A percentile compares a stretch with the other conserved stretches of the same genome.
These are phyloP conservation scores for Machaerirhynchus nigripectus DNA, from an alignment of 2,113 vertebrate genomes.

Conservation along the genomic window DNA sequence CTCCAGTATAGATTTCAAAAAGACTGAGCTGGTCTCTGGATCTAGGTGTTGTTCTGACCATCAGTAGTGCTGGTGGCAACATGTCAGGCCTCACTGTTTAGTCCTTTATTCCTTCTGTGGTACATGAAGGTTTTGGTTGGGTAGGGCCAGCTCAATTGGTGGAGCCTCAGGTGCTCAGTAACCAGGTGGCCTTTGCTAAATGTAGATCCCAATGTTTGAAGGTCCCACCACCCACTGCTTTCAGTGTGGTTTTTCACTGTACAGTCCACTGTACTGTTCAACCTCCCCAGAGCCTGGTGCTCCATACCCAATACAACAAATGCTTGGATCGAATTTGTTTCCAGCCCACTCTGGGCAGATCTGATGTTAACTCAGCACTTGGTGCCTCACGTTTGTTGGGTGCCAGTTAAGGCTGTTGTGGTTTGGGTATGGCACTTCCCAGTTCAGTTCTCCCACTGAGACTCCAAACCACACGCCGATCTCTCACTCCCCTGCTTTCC, in stretches of 20 bases:
- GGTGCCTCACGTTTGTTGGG: rapidly evolving
- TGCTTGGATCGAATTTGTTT: background rate
- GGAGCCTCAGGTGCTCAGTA: background rate
- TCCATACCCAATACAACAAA: background rate
- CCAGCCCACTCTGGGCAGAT: background rate
- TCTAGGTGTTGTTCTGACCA: background rate
- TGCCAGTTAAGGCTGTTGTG: background rate
- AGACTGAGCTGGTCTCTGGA: background rate
- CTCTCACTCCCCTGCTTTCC: background rate
- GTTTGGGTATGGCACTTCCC: background rate
- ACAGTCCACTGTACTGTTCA: background rate
- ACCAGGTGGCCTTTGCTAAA: background rate
- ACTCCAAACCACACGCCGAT: background rate
- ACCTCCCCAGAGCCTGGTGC: background rate
- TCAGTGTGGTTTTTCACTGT: background rate
- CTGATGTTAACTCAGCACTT: background rate
- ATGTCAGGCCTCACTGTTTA: background rate
- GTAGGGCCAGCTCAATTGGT: background rate
- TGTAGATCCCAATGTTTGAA: background rate
- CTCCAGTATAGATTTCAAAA: background rate
- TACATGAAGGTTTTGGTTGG: background rate
- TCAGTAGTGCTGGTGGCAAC: background rate
- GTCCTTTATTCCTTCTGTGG: background rate
- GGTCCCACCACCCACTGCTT: background rate
- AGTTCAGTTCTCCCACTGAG: background rate